Conservation (phyloP, 2,888 invertebrate genomes). For the Galerucella pusilla region DNA sequence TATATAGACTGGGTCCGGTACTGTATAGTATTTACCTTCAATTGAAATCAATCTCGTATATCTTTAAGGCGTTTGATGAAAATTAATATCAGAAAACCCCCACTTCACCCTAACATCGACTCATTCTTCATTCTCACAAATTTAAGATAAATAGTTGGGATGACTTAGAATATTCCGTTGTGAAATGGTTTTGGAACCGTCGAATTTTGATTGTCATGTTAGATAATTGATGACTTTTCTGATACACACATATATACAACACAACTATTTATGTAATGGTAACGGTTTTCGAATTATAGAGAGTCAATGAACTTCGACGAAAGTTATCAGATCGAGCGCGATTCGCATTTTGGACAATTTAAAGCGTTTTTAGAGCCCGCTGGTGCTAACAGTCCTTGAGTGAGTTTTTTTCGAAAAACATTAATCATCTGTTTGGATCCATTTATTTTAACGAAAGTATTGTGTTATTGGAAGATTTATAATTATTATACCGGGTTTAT, state of each 20-base stretch:
- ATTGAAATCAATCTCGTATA: no score
- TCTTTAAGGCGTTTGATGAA: neutral
- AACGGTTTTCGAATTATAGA: conserved; percentile 16
- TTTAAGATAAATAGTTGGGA: conserved; percentile 30
- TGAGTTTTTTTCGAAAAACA: conserved; percentile 8
- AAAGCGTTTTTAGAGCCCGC: neutral
- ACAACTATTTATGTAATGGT: conserved; percentile 22
- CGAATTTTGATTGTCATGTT: conserved; percentile 33
- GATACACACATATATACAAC: conserved; percentile 12
- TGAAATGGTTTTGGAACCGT: conserved; percentile 27
- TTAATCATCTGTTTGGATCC: conserved; percentile 6
- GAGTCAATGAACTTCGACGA: conserved; percentile 14
- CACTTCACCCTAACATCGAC: conserved; percentile 16
- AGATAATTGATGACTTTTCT: conserved; percentile 34
- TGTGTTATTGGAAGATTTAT: neutral
- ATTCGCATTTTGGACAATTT: conserved; percentile 12
- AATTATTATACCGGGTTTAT: neutral
- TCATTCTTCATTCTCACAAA: conserved; percentile 9
- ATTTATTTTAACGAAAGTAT: neutral
- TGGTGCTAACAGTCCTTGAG: conserved; percentile 11
- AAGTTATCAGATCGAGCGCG: conserved; percentile 1
- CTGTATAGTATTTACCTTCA: no score
- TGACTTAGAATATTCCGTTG: conserved; percentile 23
- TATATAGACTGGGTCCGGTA: no score
- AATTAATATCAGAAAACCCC: neutral